Evolutionary conservation across 2,797 vertebrate species (phyloP), one percentile per base, ranked within the genome.

Genomic region (Hyperoplus lanceolatus): DNA sequence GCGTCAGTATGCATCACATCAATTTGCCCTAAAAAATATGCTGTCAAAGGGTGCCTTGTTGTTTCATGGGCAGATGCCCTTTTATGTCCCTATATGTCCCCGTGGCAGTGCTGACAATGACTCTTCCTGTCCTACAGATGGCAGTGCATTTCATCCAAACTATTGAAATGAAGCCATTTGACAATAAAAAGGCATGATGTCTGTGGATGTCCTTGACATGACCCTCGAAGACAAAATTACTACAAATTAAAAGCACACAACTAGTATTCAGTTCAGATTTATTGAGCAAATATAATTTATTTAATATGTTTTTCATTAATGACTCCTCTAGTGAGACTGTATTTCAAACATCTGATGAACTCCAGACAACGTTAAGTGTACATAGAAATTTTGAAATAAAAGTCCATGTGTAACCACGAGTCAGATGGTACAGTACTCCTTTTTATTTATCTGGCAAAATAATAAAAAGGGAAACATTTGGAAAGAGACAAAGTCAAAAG

Each of bases 401-500:
- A 73, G 85, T 59, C 8, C 63, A 77, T 61, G 76, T 66, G 76
- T 66, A 54, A 82, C 45, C 57, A 71, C 15, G 5, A n/a, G 38
- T 73, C 53, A 60, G 76, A 87, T 85, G 75, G 68, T 87, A 87
- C 76, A 86, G 73, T 87, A 70, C 73, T 93, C 83, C 77, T 90
- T 92, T 93, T 93, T 93, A 94, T 93, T 94, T 83, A 91, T 91
- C 85, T 93, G 81, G 86, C 85, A 89, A 92, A 92, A 90, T 87
- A 91, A 95, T 90, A 90, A 93, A 92, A 94, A 92, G 90, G 88
- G 83, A 92, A 90, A 79, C 85, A 86, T 90, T 88, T 90, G 87
- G 90, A 92, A 89, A 92, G 87, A 89, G 81, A 79, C 60, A 82
- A 89, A 82, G 90, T 90, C 86, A 87, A 92, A 88, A 91, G 77